phyloP scores from a whole-genome alignment of 2,797 vertebrate genomes.

The Hemibagrus guttatus region DNA sequence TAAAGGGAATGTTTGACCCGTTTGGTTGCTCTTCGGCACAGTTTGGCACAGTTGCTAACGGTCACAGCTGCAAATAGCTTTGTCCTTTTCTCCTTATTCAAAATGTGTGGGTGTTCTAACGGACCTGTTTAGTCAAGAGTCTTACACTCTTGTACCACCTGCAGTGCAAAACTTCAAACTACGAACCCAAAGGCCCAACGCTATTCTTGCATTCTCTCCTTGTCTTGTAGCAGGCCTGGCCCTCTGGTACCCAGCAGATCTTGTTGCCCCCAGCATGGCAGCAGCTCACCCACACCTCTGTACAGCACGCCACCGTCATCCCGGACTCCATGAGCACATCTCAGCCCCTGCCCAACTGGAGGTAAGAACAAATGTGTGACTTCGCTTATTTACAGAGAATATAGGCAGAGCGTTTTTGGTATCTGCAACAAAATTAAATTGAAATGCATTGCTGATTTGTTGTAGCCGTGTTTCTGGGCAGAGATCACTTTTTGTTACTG shows the following conservation, averaged over 20 bases:
- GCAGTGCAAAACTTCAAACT: constrained; percentile 18
- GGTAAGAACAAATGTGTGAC: constrained; percentile 73
- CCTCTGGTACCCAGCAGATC: constrained; percentile 96
- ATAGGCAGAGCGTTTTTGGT: neutral
- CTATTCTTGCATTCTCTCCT: neutral
- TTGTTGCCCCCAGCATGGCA: constrained; percentile 96
- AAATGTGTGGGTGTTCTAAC: constrained; percentile 41
- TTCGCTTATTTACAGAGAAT: neutral
- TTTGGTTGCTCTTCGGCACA: constrained; percentile 54
- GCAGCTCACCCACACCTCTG: constrained; percentile 96
- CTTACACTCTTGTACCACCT: neutral
- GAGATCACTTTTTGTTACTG: constrained; percentile 5
- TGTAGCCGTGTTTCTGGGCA: constrained; percentile 11
- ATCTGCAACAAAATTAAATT: neutral
- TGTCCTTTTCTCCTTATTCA: constrained; percentile 52
- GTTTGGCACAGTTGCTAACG: constrained; percentile 49
- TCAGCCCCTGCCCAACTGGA: constrained; percentile 94
- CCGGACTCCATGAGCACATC: constrained; percentile 92
- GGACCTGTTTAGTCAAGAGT: constrained; percentile 35
- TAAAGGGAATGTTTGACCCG: constrained; percentile 48
- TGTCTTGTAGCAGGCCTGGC: constrained; percentile 90
- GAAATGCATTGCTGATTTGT: constrained; percentile 12
- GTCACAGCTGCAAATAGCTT: constrained; percentile 57
- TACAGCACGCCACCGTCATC: constrained; percentile 93
- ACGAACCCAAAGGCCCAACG: constrained; percentile 1